Base-by-base conservation (phyloP, 2,113 vertebrate genomes). In the Ptilonorhynchus violaceus region DNA sequence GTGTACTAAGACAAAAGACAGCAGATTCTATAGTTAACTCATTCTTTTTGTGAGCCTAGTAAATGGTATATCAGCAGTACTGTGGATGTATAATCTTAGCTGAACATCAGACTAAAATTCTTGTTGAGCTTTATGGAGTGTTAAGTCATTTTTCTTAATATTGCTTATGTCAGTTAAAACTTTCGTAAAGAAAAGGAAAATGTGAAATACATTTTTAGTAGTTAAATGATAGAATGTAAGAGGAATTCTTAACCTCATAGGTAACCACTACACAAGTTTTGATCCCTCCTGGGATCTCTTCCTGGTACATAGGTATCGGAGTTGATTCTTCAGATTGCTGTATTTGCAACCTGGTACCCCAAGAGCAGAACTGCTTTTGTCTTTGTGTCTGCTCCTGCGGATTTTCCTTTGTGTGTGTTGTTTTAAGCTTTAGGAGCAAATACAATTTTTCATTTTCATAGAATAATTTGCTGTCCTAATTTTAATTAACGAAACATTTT, bases 301-400 rank as follows among this genome's bases (percentile, higher is more conserved):
- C 33, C 33, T 39, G 41, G 10, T 66, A 1, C 1, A 0, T 2
- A 14, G 22, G 28, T 28, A 35, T 31, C 76, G 58, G 41, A 56
- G 63, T 16, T 46, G 59, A 35, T 66, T 33, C 24, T 49, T 73
- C 63, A 77, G 35, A 2, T 25, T 79, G 37, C 20, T 33, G 4
- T 42, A 1, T 41, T 69, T 37, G 47, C 52, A 85, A 1, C 52
- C 13, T 70, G 47, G 5, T 1, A 2, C 22, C 44, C 23, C 30
- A 56, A 15, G 5, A 64, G 30, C 66, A 58, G 31, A 80, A 9
- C 63, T 77, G 47, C 74, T 47, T 42, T 76, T 67, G 49, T 39
- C 60, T 69, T 44, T 4, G 0, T 46, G 27, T 41, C 63, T 84
- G 22, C 67, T 60, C 24, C 62, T 41, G 72, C 44, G 33, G 13